These are phyloP conservation scores for Phoenoteleia sp. DNA, from an alignment of 2,888 invertebrate species.

Conservation along the genomic window DNA sequence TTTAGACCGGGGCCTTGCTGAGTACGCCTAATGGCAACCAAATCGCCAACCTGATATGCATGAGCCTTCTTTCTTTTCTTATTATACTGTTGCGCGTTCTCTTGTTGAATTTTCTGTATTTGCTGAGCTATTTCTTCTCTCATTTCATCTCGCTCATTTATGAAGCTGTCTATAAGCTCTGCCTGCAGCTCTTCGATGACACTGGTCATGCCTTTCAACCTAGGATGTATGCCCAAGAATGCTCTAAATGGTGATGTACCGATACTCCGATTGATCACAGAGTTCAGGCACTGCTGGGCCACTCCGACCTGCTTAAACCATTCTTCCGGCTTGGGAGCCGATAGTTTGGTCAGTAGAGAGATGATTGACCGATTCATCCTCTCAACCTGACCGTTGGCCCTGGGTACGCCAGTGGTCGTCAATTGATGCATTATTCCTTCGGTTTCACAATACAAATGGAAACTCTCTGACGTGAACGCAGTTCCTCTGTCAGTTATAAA, in stretches of 20 bases:
- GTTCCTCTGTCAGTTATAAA: slow-evolving; percentile 48
- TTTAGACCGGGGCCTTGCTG: neutral
- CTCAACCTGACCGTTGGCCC: slow-evolving; percentile 1
- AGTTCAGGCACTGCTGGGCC: neutral
- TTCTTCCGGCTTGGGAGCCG: neutral
- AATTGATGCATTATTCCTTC: neutral
- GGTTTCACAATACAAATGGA: neutral
- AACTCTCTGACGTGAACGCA: neutral
- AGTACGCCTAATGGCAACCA: neutral
- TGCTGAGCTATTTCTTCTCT: neutral
- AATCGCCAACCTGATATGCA: neutral
- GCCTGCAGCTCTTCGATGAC: neutral
- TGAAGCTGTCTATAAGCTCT: neutral
- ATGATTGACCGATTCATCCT: neutral
- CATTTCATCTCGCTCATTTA: neutral
- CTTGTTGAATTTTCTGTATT: neutral
- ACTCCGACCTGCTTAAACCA: neutral
- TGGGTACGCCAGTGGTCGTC: neutral
- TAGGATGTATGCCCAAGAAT: neutral
- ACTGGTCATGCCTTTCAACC: no score
- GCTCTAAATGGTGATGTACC: neutral
- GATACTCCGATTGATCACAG: neutral
- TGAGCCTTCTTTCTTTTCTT: neutral
- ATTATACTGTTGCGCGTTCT: neutral
- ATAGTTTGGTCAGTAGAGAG: neutral